A percentile compares a stretch with the other conserved stretches of the same genome.
Conservation (phyloP, 2,888 invertebrate genomes). For the Hypena proboscidalis region DNA sequence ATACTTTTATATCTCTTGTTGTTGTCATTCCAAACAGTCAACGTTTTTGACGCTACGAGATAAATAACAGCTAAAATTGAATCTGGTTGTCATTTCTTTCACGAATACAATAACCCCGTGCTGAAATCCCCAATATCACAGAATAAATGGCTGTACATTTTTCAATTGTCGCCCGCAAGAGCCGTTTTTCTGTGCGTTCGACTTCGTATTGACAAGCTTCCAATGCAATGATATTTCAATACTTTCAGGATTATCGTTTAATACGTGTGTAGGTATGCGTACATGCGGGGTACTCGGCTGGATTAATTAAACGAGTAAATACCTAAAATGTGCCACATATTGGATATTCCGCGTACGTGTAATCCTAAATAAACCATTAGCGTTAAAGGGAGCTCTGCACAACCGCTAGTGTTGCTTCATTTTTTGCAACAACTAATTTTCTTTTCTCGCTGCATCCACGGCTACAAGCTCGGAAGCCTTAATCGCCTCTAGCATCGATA, state of each 20-base stretch:
- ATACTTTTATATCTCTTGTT: too few relatives aligned
- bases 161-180: constrained; percentile 50
- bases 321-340: constrained; percentile 1
- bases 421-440: constrained; percentile 62
- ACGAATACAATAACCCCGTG: constrained; percentile 25
- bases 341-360: neutral
- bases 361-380: constrained; percentile 10
- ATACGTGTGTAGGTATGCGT: constrained; percentile 13
- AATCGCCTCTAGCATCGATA: constrained; percentile 79
- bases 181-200: constrained; percentile 41
- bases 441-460: constrained; percentile 55
- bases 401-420: constrained; percentile 33
- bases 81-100: constrained; percentile 15
- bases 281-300: constrained; percentile 7
- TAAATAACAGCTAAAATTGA: too few relatives aligned
- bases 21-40: too few relatives aligned
- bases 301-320: constrained; percentile 23
- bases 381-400: constrained; percentile 1
- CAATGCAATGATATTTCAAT: constrained; percentile 39
- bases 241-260: constrained; percentile 28
- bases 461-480: constrained; percentile 66
- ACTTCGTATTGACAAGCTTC: constrained; percentile 43
- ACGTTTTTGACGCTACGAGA: too few relatives aligned
- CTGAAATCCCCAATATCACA: constrained; percentile 36
- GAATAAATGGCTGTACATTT: constrained; percentile 48